phyloP scores from a whole-genome alignment of 2,113 vertebrate species.

The Carassius carassius region DNA sequence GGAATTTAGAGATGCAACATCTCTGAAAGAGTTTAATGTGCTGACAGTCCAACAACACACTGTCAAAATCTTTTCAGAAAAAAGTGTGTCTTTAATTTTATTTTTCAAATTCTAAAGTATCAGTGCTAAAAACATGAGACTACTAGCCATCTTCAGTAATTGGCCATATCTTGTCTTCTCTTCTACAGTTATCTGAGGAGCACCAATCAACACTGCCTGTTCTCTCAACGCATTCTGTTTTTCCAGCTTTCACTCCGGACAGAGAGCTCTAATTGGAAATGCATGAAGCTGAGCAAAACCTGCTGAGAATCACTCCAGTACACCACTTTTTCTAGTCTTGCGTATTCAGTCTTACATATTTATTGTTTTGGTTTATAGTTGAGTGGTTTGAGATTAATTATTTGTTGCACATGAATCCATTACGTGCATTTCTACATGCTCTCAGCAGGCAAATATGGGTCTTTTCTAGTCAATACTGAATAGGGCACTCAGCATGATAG shows the following conservation, averaged over 20 bases:
- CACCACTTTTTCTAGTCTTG: background rate
- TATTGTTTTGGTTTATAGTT: slow-evolving; percentile 24
- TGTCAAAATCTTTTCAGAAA: background rate
- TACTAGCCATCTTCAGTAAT: background rate
- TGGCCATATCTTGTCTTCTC: slow-evolving; percentile 60
- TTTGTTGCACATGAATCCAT: slow-evolving; percentile 27
- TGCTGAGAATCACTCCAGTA: slow-evolving; percentile 60
- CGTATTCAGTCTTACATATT: slow-evolving; percentile 4
- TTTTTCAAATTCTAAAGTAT: background rate
- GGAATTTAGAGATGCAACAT: background rate
- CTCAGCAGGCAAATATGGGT: slow-evolving; percentile 58
- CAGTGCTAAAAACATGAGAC: background rate
- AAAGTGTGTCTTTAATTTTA: background rate
- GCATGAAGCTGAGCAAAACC: slow-evolving; percentile 71
- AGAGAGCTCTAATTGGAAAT: slow-evolving; percentile 61
- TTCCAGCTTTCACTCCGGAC: slow-evolving; percentile 36
- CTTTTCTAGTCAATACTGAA: slow-evolving; percentile 73
- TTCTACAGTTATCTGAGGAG: slow-evolving; percentile 59
- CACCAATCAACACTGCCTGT: slow-evolving; percentile 59
- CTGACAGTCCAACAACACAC: background rate
- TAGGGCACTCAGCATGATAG: slow-evolving; percentile 79
- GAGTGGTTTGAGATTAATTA: slow-evolving; percentile 35
- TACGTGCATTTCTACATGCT: slow-evolving; percentile 50
- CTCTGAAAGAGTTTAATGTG: background rate
- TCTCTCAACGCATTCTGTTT: slow-evolving; percentile 9